Evolutionary conservation across 1,140 invertebrate genomes (phyloP).

Genomic region (Halyomorpha halys): DNA sequence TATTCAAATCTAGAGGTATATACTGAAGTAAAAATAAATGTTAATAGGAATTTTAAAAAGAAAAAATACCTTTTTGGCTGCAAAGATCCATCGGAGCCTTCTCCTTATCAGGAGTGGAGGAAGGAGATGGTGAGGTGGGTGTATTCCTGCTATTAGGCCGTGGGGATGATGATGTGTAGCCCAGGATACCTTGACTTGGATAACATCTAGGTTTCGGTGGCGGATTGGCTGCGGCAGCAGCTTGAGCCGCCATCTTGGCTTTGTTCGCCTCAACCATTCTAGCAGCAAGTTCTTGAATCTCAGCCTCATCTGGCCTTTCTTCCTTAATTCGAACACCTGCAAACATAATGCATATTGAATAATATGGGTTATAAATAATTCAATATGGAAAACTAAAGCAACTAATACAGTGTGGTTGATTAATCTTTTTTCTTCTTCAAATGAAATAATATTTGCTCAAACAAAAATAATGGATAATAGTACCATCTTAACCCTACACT

Average conservation of each 20-base stretch:
- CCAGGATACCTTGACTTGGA: constrained; percentile 43
- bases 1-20: too few species aligned
- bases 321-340: constrained; percentile 43
- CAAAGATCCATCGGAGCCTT: constrained; percentile 20
- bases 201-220: constrained; percentile 31
- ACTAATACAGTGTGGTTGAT: too few species aligned
- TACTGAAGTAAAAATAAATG: too few species aligned
- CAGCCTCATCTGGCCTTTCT: constrained; percentile 68
- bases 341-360: too few species aligned
- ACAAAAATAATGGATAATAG: too few species aligned
- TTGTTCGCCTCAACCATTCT: constrained; percentile 79
- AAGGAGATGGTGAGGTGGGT: not conserved
- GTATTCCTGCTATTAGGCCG: constrained; percentile 10
- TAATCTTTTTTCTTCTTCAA: too few species aligned
- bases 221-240: constrained; percentile 29
- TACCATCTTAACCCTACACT: too few species aligned
- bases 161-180: constrained; percentile 39
- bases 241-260: constrained; percentile 49
- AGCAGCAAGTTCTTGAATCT: constrained; percentile 71
- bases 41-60: too few species aligned
- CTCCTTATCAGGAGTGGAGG: constrained; percentile 8
- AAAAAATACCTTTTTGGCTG: constrained; percentile 22
- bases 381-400: too few species aligned
- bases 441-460: too few species aligned
- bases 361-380: too few species aligned